A percentile compares a stretch with the other conserved stretches of the same genome.
Conservation (phyloP, 2,797 vertebrate species). For the Rhynchotus rufescens region DNA sequence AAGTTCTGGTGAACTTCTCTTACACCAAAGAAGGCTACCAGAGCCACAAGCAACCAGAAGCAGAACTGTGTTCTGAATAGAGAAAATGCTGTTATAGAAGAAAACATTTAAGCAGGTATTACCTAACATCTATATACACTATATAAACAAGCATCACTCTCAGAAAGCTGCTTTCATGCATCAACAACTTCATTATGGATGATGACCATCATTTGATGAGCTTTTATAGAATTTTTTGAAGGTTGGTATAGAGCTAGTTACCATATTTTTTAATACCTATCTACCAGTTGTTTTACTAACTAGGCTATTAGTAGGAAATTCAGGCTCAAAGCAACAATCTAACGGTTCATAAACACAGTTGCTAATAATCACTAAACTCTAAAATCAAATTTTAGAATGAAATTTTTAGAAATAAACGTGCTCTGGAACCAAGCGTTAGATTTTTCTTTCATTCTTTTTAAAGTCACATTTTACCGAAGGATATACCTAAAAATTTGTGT, state of each 20-base stretch:
- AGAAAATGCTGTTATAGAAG: background rate
- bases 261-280: background rate
- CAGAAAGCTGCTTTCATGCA: background rate
- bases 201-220: fast-evolving
- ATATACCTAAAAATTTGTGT: background rate
- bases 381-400: background rate
- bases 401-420: background rate
- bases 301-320: background rate
- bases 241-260: background rate
- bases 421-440: background rate
- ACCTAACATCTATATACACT: background rate
- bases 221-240: background rate
- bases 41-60: background rate
- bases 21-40: background rate
- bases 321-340: background rate
- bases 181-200: background rate
- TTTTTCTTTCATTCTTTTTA: background rate
- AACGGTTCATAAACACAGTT: background rate
- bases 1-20: background rate
- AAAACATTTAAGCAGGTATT: background rate
- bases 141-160: background rate
- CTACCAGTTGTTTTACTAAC: background rate
- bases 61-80: background rate
- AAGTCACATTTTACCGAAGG: background rate
- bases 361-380: background rate